Evolutionary conservation across 2,888 invertebrate species (phyloP).

Genomic region (Cheilosia urbana): DNA sequence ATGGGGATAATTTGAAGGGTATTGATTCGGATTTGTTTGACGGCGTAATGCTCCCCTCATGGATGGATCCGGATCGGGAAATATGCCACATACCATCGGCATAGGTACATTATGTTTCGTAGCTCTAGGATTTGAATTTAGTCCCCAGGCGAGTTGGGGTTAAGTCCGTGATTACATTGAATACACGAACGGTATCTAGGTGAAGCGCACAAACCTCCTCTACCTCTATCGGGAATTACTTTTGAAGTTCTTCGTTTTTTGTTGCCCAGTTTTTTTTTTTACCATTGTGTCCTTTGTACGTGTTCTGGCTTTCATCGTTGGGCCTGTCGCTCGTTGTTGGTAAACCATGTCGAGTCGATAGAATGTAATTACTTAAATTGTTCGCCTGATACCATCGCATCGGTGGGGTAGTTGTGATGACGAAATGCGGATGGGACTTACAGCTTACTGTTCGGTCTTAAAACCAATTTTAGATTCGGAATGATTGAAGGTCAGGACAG

Average conservation of each 20-base stretch:
- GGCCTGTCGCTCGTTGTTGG: neutral
- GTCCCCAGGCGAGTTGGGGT: slow-evolving; percentile 3
- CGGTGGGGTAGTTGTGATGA: neutral
- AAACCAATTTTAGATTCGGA: slow-evolving; percentile 48
- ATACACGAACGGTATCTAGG: slow-evolving; percentile 24
- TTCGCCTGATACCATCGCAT: slow-evolving; percentile 43
- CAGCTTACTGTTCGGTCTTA: slow-evolving; percentile 19
- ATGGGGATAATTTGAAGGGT: slow-evolving; percentile 71
- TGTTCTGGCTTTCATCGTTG: slow-evolving; percentile 31
- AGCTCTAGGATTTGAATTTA: slow-evolving; percentile 64
- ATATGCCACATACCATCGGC: slow-evolving; percentile 10
- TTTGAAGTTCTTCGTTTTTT: slow-evolving; percentile 32
- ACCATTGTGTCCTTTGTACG: slow-evolving; percentile 19
- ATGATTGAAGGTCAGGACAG: slow-evolving; percentile 64
- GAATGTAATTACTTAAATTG: slow-evolving; percentile 73
- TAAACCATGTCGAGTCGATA: slow-evolving; percentile 41
- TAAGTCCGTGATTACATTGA: slow-evolving; percentile 57
- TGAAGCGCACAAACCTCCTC: slow-evolving; percentile 25
- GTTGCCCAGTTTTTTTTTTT: neutral
- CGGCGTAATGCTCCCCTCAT: slow-evolving; percentile 2
- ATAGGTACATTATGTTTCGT: slow-evolving; percentile 29
- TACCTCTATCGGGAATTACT: slow-evolving; percentile 5
- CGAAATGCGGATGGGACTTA: neutral
- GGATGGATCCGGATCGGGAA: slow-evolving; percentile 11
- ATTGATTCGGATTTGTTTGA: slow-evolving; percentile 68